These are phyloP conservation scores for Nudaria mundana DNA, from an alignment of 2,888 invertebrate species.

Conservation along the genomic window DNA sequence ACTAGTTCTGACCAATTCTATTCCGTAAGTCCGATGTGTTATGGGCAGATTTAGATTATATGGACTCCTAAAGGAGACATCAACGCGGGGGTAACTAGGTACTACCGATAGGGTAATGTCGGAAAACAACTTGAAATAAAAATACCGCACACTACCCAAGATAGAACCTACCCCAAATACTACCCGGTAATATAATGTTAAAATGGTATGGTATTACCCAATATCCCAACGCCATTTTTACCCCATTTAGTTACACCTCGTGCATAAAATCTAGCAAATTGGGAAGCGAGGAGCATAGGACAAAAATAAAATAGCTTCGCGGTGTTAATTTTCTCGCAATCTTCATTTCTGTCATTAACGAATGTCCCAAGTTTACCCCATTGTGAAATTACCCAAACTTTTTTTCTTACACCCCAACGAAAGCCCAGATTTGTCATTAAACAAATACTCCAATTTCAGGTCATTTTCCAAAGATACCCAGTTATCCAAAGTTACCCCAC, in stretches of 20 bases:
- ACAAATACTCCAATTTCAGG: no score
- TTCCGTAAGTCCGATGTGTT: slow-evolving; percentile 35
- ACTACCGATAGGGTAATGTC: neutral
- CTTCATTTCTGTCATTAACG: no score
- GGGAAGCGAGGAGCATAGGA: neutral
- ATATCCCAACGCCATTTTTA: slow-evolving; percentile 11
- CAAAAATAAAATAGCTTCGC: no score
- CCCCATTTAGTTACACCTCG: slow-evolving; percentile 1
- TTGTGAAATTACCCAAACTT: no score
- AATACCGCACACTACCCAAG: slow-evolving; percentile 7
- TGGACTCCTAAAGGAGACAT: slow-evolving; percentile 28
- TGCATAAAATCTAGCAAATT: neutral
- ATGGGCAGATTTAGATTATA: slow-evolving; percentile 29
- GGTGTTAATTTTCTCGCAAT: no score
- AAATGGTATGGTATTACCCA: slow-evolving; percentile 20
- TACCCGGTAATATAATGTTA: slow-evolving; percentile 10
- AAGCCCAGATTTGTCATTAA: no score
- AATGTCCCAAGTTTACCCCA: no score
- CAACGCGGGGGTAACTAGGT: slow-evolving; percentile 23
- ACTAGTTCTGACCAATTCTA: slow-evolving; percentile 21
- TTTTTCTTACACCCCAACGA: no score
- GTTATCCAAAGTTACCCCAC: no score
- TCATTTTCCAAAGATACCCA: no score
- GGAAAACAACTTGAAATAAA: neutral
- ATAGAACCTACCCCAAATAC: neutral